phyloP scores from a whole-genome alignment of 2,113 vertebrate species.

The Leiothrix lutea region DNA sequence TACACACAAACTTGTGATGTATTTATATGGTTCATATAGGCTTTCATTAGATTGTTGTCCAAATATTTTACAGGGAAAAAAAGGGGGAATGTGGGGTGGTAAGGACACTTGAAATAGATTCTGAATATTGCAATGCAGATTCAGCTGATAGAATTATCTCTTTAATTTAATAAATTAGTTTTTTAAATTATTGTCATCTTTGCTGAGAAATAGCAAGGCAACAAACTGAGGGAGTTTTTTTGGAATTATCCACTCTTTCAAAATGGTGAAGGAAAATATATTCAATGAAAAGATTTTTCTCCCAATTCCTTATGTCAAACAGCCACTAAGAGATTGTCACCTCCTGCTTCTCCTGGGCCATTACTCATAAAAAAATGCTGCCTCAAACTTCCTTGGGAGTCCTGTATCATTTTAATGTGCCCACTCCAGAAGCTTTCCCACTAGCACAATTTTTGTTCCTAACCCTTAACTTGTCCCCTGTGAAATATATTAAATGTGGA shows the following conservation, averaged over 20 bases:
- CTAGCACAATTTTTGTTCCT: background rate
- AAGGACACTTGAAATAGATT: background rate
- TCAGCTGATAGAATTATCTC: background rate
- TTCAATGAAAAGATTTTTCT: background rate
- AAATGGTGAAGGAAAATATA: background rate
- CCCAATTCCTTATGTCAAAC: background rate
- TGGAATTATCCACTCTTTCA: background rate
- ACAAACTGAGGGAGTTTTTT: background rate
- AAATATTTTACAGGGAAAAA: background rate
- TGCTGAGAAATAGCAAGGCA: background rate
- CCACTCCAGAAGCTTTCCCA: background rate
- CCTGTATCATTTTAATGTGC: background rate
- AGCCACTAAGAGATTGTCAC: background rate
- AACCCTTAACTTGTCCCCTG: background rate
- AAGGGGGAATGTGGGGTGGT: background rate
- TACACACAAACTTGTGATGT: background rate
- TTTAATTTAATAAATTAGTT: background rate
- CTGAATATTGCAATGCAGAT: background rate
- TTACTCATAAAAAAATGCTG: background rate
- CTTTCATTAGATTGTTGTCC: background rate
- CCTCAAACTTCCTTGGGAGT: background rate
- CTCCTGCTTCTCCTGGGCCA: background rate
- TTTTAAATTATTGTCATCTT: background rate
- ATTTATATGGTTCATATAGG: background rate
- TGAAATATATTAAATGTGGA: background rate